These are phyloP conservation scores for Zaprionus taronus DNA, from an alignment of 1,140 invertebrate species.

Conservation along the genomic window DNA sequence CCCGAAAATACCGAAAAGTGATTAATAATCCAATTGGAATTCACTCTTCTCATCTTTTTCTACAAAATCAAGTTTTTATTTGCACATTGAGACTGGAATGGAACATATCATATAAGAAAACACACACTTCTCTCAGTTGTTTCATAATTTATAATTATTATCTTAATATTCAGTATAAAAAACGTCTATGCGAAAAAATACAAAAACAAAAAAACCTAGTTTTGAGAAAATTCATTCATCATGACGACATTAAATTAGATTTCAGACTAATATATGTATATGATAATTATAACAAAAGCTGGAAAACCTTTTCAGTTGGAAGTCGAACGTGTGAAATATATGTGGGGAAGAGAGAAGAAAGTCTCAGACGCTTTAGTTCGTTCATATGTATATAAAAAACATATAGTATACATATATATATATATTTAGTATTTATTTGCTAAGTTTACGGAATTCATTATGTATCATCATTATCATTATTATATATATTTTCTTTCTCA, in stretches of 20 bases:
- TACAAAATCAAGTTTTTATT: constrained; percentile 62
- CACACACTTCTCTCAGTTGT: constrained; percentile 50
- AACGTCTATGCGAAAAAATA: constrained; percentile 51
- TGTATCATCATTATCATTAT: constrained; percentile 32
- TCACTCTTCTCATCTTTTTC: constrained; percentile 41
- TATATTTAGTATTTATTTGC: constrained; percentile 50
- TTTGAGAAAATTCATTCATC: constrained; percentile 1
- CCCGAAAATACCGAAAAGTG: neutral
- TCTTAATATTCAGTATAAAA: constrained; percentile 71
- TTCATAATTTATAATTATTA: constrained; percentile 69
- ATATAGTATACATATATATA: constrained; percentile 40
- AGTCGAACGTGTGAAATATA: constrained; percentile 36
- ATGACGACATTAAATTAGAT: constrained; percentile 9
- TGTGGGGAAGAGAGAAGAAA: neutral
- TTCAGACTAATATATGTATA: constrained; percentile 61
- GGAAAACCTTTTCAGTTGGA: constrained; percentile 27
- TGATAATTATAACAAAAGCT: constrained; percentile 49
- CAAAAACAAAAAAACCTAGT: constrained; percentile 56
- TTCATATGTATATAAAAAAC: constrained; percentile 44
- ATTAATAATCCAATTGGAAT: constrained; percentile 14
- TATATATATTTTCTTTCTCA: constrained; percentile 34
- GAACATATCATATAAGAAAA: constrained; percentile 60
- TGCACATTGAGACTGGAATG: constrained; percentile 76
- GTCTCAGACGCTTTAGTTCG: constrained; percentile 32
- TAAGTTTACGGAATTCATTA: constrained; percentile 69